Percentiles rank a stretch among this genome's conserved stretches.
These are phyloP conservation scores for Aldrovandia affinis DNA, from an alignment of 2,797 vertebrate genomes.

Conservation along the genomic window DNA sequence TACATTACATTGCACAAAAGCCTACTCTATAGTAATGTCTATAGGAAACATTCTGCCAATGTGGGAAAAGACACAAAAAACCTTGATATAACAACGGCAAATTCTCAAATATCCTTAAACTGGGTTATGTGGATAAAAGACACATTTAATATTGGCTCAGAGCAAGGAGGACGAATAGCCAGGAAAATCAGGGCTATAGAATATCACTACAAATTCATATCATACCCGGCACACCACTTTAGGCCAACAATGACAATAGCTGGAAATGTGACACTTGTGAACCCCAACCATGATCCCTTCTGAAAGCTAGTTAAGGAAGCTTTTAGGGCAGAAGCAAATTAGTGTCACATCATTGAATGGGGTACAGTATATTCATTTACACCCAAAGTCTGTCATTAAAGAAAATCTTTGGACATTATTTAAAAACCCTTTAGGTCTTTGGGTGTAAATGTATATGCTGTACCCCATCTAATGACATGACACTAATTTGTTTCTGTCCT, in stretches of 20 bases:
- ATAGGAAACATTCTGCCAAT: slow-evolving; percentile 41
- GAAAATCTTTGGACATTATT: too few relatives aligned
- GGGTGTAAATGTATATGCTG: neutral
- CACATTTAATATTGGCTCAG: slow-evolving; percentile 28
- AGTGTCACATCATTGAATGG: too few relatives aligned
- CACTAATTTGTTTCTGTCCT: neutral
- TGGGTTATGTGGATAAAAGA: slow-evolving; percentile 43
- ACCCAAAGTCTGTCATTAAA: too few relatives aligned
- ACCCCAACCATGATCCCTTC: neutral
- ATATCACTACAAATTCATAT: neutral
- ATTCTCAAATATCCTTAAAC: slow-evolving; percentile 54
- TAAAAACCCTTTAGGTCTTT: too few relatives aligned
- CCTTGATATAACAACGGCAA: slow-evolving; percentile 45
- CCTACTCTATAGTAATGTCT: neutral
- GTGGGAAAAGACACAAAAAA: slow-evolving; percentile 27
- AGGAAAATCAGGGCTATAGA: slow-evolving; percentile 8
- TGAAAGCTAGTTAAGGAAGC: too few relatives aligned
- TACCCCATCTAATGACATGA: neutral
- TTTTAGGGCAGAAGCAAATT: too few relatives aligned
- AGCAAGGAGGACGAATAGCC: neutral
- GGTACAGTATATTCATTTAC: too few relatives aligned
- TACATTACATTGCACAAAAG: neutral
- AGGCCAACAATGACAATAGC: neutral
- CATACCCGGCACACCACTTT: neutral
- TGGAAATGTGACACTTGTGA: neutral